Base-by-base conservation (phyloP, 2,797 vertebrate species). In the Dallia pectoralis region DNA sequence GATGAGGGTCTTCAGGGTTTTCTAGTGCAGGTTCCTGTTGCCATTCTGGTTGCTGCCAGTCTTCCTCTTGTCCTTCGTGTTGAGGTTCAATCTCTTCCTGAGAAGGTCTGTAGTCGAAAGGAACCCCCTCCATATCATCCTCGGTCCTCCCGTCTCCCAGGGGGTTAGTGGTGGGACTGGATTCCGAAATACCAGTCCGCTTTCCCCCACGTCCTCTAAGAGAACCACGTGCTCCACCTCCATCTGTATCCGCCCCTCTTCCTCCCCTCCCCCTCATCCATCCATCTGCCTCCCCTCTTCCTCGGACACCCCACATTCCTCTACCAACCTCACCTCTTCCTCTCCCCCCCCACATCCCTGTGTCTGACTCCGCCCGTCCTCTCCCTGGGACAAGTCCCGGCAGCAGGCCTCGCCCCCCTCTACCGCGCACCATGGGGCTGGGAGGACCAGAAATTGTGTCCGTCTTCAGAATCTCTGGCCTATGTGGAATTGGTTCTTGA, bases 1-100 rank as follows among this genome's bases (percentile, higher is more conserved):
- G 77, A 18, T 61, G 49, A 47, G 71, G 77, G 14, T 87, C 91
- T 29, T 86, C 81, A 86, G 89, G 92, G 71, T 91, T 91, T 82
- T 94, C 86, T 68, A 88, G 92, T 74, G 92, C 84, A 9, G 92
- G 87, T 76, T 93, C 92, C 77, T 89, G 92, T 90, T 94, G 95
- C 56, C 90, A 84, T 64, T 93, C 92, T 76, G 89, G 92, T 91
- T 94, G 95, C 56, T 91, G 85, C 67, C 87, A 93, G 30, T 88
- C 91, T 68, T 94, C 93, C 80, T 94, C 91, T 67, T 93, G 51
- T 56, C n/a, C 91, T 1, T 85, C 81, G 30, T 87, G 79, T 73
- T 87, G 84, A 72, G 87, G 84, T 22, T 61, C 88, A 69, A 84
- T 75, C 49, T 88, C 91, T 75, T 93, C 93, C 75, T 93, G 86